Conservation (phyloP, 2,797 vertebrate genomes). For the Parotocinclus haroldoi region DNA sequence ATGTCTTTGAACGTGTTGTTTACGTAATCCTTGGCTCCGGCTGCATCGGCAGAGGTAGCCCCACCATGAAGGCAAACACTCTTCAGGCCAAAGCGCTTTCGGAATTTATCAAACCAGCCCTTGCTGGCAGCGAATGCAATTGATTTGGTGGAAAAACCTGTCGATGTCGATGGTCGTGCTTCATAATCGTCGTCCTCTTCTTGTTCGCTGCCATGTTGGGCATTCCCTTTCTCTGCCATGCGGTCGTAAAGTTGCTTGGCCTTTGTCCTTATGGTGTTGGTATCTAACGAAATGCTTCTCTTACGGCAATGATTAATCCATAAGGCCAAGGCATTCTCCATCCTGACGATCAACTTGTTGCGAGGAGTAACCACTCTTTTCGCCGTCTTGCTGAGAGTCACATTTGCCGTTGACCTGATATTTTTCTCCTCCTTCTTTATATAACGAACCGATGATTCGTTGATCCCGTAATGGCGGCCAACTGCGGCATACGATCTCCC, state of each 20-base stretch:
- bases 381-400: neutral
- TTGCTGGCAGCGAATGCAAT: neutral
- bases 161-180: neutral
- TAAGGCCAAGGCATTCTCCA: neutral
- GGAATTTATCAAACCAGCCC: neutral
- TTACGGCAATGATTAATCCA: neutral
- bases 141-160: neutral
- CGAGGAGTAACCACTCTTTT: neutral
- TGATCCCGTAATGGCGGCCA: slow-evolving; percentile 8
- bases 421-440: neutral
- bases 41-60: neutral
- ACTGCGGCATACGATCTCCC: neutral
- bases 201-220: too few species aligned
- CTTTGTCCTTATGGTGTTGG: neutral
- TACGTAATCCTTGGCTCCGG: neutral
- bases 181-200: too few species aligned
- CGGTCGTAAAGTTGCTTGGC: neutral
- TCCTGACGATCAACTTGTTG: neutral
- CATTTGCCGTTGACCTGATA: neutral
- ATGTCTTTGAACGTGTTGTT: neutral
- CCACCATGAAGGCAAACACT: neutral
- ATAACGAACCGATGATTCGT: slow-evolving; percentile 2
- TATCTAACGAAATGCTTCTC: neutral
- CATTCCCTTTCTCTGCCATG: neutral
- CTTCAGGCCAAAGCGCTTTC: neutral